Base-by-base conservation (phyloP, 2,113 vertebrate species). In the Scytalopus superciliaris region DNA sequence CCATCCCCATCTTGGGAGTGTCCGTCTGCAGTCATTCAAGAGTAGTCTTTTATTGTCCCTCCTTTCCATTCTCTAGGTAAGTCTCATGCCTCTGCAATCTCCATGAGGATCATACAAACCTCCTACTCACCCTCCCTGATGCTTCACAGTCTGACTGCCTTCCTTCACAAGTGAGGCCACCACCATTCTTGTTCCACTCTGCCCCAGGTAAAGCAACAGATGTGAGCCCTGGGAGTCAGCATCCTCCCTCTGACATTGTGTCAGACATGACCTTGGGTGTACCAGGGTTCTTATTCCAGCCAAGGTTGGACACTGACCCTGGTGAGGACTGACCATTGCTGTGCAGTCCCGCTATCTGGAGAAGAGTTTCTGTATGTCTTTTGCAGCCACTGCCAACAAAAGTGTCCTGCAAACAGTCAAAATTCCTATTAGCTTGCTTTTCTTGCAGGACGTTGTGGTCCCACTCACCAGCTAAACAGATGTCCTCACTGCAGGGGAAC, bases 151-250 rank as follows among this genome's bases (percentile, higher is more conserved):
- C 24, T 25, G 33, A n/a, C 21, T 80, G 25, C 21, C 27, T 66
- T 17, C 24, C 10, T 17, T 75, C 19, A 64, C 15, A 68, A 18
- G 13, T 50, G 30, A 62, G 15, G 24, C 11, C 27, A 56, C 9
- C 8, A n/a, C 40, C 1, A 2, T 2, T 66, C 12, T 59, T 19
- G 64, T 3, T 59, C 18, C 5, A 11, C 7, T 1, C 30, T 63
- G 21, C 7, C 12, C 15, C 25, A 60, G 12, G 33, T 25, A 60
- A 87, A 73, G 8, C 33, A 76, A 13, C 2, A 72, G 25, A 23
- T 33, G 3, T 10, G 18, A 84, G 19, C 13, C 35, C 25, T 62
- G 17, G 19, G 31, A 81, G 6, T 14, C 14, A 49, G 13, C 14
- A 52, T 31, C 11, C 3, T 59, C 16, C n/a, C 1, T 57, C 44